Evolutionary conservation across 2,888 invertebrate species (phyloP), one percentile per base, ranked within the genome.

Genomic region (Acrocera orbiculus): DNA sequence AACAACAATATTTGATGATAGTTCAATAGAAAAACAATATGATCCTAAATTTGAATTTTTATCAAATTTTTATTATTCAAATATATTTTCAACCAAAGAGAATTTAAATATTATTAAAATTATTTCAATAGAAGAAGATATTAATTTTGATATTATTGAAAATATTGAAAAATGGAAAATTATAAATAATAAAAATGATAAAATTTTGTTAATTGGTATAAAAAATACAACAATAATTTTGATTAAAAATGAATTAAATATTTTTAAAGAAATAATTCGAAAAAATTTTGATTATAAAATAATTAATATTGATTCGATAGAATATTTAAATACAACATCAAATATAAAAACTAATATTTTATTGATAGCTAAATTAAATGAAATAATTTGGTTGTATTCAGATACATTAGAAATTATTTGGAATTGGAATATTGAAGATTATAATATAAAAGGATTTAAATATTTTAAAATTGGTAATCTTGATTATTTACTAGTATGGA

Each of bases 81-180:
- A 7, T 20, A 15, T 33, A 49, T 20, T 36, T 30, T 16, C 10
- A 13, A 19, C 16, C 8, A 8, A 26, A 19, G 3, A 48, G 48
- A 4, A 47, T 52, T 9, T 59, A 61, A 36, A 40, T 52, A 28
- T 43, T 61, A 1, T n/a, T n/a, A 32, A 49, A 4, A 44, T 61
- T 2, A 44, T 43, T 13, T 46, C 44, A 6, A 51, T 61, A 4
- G 50, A 47, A 29, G 58, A 59, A 42, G 46, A 58, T 30, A 34
- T 48, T 1, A 41, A 45, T 3, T 57, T 53, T 23, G 34, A 39
- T 3, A 38, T 50, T 6, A 53, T 52, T 6, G 42, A 39, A 1
- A 48, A 50, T 31, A 51, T 60, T 4, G 34, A 41, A 3, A 46
- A 47, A 19, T 60, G 61, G 61, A 39, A 48, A 25, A 44, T 51